Evolutionary conservation across 2,888 invertebrate genomes (phyloP).

Genomic region (Leptinotarsa juncta): DNA sequence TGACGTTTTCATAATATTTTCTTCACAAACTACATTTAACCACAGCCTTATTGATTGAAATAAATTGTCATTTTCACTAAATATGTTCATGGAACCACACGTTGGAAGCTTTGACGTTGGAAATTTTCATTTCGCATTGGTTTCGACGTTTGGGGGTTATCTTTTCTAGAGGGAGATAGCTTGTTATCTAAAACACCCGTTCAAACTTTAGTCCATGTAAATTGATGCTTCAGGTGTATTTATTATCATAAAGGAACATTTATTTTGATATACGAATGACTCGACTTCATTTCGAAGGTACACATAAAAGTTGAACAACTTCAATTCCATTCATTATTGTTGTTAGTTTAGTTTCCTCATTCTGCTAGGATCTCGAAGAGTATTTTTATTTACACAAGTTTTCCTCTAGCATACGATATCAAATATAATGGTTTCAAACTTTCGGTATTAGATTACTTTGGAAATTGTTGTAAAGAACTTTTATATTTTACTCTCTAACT

Average conservation of each 20-base stretch:
- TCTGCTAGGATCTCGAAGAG: slow-evolving; percentile 45
- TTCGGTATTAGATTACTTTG: slow-evolving; percentile 54
- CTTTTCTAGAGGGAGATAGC: too few relatives aligned
- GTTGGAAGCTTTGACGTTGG: too few relatives aligned
- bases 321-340: slow-evolving; percentile 33
- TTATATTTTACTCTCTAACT: slow-evolving; percentile 49
- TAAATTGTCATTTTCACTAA: too few relatives aligned
- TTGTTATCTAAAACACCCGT: too few relatives aligned
- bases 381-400: slow-evolving; percentile 50
- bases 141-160: too few relatives aligned
- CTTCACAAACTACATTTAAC: too few relatives aligned
- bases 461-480: slow-evolving; percentile 51
- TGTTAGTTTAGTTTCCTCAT: slow-evolving; percentile 36
- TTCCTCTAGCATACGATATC: slow-evolving; percentile 50
- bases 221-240: not conserved
- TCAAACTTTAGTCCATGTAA: not conserved
- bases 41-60: too few relatives aligned
- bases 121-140: too few relatives aligned
- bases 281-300: slow-evolving; percentile 34
- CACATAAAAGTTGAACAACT: slow-evolving; percentile 35
- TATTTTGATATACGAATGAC: slow-evolving; percentile 29
- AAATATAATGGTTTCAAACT: slow-evolving; percentile 50
- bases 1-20: too few relatives aligned
- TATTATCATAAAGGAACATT: slow-evolving; percentile 14
- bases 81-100: too few relatives aligned